These are phyloP conservation scores for Muraenolepis orangiensis DNA, from an alignment of 2,797 vertebrate genomes.

Conservation along the genomic window DNA sequence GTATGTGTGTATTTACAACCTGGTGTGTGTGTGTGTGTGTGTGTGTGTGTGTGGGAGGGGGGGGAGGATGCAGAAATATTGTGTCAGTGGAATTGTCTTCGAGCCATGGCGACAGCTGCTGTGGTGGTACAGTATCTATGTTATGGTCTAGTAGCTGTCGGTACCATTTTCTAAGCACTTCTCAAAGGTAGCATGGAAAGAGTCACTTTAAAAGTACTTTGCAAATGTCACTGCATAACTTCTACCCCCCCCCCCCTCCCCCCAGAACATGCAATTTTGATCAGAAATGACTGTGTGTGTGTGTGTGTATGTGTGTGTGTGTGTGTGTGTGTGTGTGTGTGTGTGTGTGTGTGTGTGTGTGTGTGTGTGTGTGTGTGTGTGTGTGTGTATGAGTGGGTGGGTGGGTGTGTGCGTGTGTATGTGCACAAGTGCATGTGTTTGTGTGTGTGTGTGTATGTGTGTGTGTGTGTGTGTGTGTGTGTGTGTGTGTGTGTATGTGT, in stretches of 20 bases:
- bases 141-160: too few species aligned
- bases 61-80: neutral
- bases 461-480: too few species aligned
- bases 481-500: neutral
- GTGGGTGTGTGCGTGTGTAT: neutral
- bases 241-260: too few species aligned
- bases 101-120: neutral
- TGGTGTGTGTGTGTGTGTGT: neutral
- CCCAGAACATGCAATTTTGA: neutral
- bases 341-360: conserved; percentile 9
- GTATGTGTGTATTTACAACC: too few species aligned
- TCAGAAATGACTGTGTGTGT: too few species aligned
- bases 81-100: neutral
- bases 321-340: too few species aligned
- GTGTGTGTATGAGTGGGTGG: neutral
- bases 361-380: neutral
- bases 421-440: neutral
- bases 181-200: neutral
- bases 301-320: too few species aligned
- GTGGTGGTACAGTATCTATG: too few species aligned
- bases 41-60: too few species aligned
- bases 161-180: neutral
- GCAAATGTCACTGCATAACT: neutral
- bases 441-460: too few species aligned
- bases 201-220: neutral